Evolutionary conservation across 2,113 vertebrate genomes (phyloP), one percentile per base, ranked within the genome.

Genomic region (Eonycteris spelaea): DNA sequence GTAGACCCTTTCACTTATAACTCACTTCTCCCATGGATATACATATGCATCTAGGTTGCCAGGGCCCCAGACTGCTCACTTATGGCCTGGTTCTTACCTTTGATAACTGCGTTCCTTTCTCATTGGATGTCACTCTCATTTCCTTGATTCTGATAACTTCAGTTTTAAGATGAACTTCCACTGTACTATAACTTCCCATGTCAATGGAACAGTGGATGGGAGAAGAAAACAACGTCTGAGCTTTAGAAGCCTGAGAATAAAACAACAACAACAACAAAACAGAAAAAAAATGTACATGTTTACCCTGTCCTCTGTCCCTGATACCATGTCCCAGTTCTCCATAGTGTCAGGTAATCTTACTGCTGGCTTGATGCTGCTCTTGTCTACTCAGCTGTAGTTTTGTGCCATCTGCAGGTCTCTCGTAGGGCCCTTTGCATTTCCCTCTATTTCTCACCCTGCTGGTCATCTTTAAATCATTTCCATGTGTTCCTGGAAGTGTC

Each of bases 201-300:
- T 24, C 1, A 6, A 6, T 48, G 5, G 0, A 21, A 18, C 19
- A 65, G 51, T 14, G 8, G 11, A 61, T 0, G 3, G 2, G 1
- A 92, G 1, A 74, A 48, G n/a, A 40, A 22, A 84, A 4, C 10
- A 8, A 33, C 1, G 28, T 7, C 15, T 53, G 14, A 16, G 21
- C 10, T 57, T 9, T 10, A 8, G 35, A 30, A 74, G 24, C 3
- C 28, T 6, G 21, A 90, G 26, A 35, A 18, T 19, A 3, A 43
- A 43, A 43, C 43, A 43, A 43, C 6, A 43, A 43, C 40, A 40
- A 40, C 40, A 59, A 26, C 24, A 45, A 45, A 74, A 11, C 3
- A 35, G 38, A 3, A 15, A 61, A 61, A 13, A 12, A 12, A 1
- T 6, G 8, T 21, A 0, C 6, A 7, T 28, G 8, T n/a, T 28